Base-by-base conservation (phyloP, 2,888 invertebrate genomes). In the Lithophane socia region DNA sequence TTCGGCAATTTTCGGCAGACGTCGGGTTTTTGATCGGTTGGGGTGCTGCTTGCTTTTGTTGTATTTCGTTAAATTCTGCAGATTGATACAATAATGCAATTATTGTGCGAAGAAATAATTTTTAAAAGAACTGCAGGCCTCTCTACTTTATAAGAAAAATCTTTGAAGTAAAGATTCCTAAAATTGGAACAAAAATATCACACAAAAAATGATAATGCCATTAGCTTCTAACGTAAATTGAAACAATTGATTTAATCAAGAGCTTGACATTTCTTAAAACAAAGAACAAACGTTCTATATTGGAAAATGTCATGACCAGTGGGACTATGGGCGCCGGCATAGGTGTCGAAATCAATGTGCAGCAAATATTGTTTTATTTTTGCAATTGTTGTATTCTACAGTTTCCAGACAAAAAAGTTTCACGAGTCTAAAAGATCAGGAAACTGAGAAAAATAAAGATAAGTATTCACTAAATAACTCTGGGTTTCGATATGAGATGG, bases 1-100 rank as follows among this genome's bases (percentile, higher is more conserved):
- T 94, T 92, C 91, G 90, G 81, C 90, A 90, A 92, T 94, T 93
- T 92, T 92, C 92, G 91, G 81, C 80, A 83, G 85, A 87, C 80
- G 77, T 83, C 67, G 83, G 86, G 74, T 85, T 82, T 83, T 81
- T 75, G 79, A 77, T 84, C 71, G 75, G 66, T 70, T 65, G 72
- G 71, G 79, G 81, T 77, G 79, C 67, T 68, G 73, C 70, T 80
- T 79, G 42, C 54, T 58, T 69, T 77, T 82, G 61, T 84, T 66
- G 29, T 58, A 56, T 42, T 47, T 16, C 44, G 12, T 21, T 58
- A 44, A 64, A 80, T 60, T 84, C 64, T 73, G 37, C 7, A 58
- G 10, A 65, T 70, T 56, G 2, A 61, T 56, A 69, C 42, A 72
- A 37, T 63, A 37, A 54, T 63, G 12, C 21, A 37, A 58, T 1